Percentiles rank a stretch among this genome's conserved stretches.
Conservation (phyloP, 2,113 vertebrate genomes). For the Ictalurus furcatus region DNA sequence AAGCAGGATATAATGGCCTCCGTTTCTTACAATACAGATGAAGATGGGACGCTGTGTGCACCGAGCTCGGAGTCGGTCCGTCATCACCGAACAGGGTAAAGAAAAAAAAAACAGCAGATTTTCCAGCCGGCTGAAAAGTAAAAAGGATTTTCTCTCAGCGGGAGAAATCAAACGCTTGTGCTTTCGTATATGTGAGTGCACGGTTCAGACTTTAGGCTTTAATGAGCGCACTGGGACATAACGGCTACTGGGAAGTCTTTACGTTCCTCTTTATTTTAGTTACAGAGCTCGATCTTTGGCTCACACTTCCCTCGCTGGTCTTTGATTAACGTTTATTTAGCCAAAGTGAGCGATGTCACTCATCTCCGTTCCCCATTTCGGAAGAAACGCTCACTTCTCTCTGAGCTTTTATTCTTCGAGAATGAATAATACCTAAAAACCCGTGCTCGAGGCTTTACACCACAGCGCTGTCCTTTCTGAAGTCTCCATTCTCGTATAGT, state of each 20-base stretch:
- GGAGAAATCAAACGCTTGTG: slow-evolving; percentile 10
- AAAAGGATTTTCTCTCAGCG: slow-evolving; percentile 1
- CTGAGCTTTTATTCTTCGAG: not conserved
- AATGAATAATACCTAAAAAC: not conserved
- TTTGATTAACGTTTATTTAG: slow-evolving; percentile 36
- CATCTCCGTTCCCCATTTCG: not conserved
- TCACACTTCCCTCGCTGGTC: not conserved
- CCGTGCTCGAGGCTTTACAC: not conserved
- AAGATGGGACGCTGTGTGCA: not conserved
- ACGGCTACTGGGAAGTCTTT: not conserved
- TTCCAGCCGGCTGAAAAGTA: not conserved
- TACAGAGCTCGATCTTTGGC: not conserved
- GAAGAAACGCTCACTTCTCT: not conserved
- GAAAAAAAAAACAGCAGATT: not conserved
- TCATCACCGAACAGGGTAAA: not conserved
- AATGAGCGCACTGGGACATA: slow-evolving; percentile 16
- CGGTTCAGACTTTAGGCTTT: slow-evolving; percentile 7
- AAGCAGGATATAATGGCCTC: not conserved
- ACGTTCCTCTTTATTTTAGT: not conserved
- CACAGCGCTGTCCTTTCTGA: not conserved
- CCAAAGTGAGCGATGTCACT: not conserved
- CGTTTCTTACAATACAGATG: not conserved
- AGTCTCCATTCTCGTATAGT: not conserved
- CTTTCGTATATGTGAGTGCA: not conserved
- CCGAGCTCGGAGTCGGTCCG: not conserved